Conservation (phyloP, 2,113 vertebrate species). For the Azemiops feae region DNA sequence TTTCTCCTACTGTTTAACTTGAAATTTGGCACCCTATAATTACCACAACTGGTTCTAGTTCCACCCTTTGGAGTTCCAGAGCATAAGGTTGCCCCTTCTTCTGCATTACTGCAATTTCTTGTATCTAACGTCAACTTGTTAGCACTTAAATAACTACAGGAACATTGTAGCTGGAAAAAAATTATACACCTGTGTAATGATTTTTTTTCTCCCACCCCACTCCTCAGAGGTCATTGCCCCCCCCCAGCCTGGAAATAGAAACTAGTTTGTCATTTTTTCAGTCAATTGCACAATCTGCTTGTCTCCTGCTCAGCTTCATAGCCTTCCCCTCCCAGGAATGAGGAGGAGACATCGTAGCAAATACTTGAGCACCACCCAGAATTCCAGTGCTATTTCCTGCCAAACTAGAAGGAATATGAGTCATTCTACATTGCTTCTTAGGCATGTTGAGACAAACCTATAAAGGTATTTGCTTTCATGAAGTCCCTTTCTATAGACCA, state of each 20-base stretch:
- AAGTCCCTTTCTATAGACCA: not conserved
- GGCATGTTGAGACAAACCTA: constrained; percentile 4
- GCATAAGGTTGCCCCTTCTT: not conserved
- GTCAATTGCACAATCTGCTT: constrained; percentile 52
- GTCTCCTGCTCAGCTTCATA: constrained; percentile 30
- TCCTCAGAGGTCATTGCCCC: not conserved
- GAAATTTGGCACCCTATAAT: not conserved
- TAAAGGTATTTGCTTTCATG: not conserved
- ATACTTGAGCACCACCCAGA: constrained; percentile 62
- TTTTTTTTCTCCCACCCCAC: not conserved
- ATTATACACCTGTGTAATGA: not conserved
- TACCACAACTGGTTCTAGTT: not conserved
- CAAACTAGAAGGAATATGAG: constrained; percentile 50
- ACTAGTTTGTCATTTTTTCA: constrained; percentile 14
- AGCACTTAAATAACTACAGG: not conserved
- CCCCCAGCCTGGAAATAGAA: not conserved
- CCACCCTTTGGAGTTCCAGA: not conserved
- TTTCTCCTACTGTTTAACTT: not conserved
- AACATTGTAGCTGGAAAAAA: not conserved
- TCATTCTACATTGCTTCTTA: constrained; percentile 35
- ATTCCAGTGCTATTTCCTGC: constrained; percentile 35
- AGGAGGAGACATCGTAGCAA: constrained; percentile 60
- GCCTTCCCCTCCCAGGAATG: constrained; percentile 58
- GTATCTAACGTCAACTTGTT: not conserved
- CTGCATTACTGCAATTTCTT: not conserved